These are phyloP conservation scores for Zeugodacus cucurbitae DNA, from an alignment of 1,140 invertebrate genomes.

Conservation along the genomic window DNA sequence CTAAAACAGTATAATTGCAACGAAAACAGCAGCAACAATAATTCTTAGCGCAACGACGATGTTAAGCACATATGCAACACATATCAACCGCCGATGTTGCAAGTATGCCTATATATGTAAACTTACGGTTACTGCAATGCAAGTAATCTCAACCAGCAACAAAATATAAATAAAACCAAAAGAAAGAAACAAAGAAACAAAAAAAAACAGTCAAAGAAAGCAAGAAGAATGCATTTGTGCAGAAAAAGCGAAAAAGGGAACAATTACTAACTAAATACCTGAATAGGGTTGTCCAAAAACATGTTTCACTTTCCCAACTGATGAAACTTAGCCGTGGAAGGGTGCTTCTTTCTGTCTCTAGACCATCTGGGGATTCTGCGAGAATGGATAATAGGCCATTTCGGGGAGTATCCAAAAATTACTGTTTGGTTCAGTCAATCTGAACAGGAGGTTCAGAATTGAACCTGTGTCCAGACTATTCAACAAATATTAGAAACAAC, in stretches of 20 bases:
- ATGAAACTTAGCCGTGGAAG: no score
- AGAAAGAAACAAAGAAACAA: background rate
- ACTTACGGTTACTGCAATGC: background rate
- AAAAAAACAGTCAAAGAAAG: background rate
- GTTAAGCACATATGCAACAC: conserved; percentile 11
- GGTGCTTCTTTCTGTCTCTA: no score
- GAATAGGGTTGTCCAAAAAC: background rate
- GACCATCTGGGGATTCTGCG: no score
- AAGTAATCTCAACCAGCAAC: background rate
- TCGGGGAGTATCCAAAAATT: no score
- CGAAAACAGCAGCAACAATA: background rate
- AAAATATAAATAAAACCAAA: background rate
- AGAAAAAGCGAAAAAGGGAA: background rate
- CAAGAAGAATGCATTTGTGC: background rate
- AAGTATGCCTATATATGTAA: background rate
- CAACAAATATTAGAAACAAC: no score
- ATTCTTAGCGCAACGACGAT: background rate
- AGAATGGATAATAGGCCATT: no score
- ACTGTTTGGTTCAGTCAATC: no score
- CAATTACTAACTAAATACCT: background rate
- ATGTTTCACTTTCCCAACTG: no score
- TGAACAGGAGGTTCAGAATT: no score
- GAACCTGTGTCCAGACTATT: no score
- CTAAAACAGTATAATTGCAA: background rate
- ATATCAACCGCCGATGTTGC: conserved; percentile 1